Evolutionary conservation across 35 echinoderm and acorn worm genomes (phyloP).

Genomic region (Chiridota heheva): DNA sequence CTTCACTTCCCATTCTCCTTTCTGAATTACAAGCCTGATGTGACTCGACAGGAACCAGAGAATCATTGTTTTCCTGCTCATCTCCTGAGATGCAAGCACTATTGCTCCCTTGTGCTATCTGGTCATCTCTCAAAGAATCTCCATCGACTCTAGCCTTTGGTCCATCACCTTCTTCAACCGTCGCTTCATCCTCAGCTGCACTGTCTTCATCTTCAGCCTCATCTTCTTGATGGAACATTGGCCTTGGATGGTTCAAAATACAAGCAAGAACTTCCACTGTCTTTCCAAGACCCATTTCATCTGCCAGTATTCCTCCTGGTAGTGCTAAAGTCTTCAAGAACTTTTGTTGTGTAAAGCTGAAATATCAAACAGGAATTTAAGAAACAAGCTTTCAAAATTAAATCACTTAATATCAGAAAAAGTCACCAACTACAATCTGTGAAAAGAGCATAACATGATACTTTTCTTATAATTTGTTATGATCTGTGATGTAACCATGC

Average conservation of each 20-base stretch:
- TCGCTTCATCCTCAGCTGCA: not conserved
- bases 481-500: no score
- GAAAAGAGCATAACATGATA: not conserved
- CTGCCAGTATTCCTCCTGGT: conserved; percentile 92
- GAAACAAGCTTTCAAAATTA: not conserved
- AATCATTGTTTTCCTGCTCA: no score
- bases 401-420: not conserved
- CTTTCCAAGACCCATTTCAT: conserved; percentile 98
- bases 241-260: conserved; percentile 72
- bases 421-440: not conserved
- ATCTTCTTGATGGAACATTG: not conserved
- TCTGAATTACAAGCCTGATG: no score
- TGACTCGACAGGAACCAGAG: no score
- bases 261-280: conserved; percentile 95
- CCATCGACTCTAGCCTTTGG: no score
- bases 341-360: conserved; percentile 64
- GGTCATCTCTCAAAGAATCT: no score
- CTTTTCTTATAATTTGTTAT: not conserved
- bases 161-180: not conserved
- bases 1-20: no score
- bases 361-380: conserved; percentile 16
- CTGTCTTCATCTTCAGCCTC: not conserved
- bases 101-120: no score
- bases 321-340: conserved; percentile 13
- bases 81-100: no score